Percentiles rank a stretch among this genome's conserved stretches.
Evolutionary conservation across 2,888 invertebrate genomes (phyloP).

Genomic region (Heliconius ethilla): DNA sequence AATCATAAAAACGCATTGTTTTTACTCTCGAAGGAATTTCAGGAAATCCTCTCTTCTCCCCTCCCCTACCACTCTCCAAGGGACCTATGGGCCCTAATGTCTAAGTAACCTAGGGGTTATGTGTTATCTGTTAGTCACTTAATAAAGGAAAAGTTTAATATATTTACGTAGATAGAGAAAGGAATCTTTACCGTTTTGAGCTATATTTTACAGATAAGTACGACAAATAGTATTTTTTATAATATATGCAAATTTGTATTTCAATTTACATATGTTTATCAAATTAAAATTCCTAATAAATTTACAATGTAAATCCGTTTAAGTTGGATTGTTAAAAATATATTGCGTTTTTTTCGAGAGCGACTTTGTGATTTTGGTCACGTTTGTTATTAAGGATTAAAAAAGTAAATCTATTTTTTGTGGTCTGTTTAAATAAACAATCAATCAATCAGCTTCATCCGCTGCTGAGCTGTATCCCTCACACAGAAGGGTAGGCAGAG

Average conservation of each 20-base stretch:
- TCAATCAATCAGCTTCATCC: not conserved
- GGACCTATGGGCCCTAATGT: too few relatives aligned
- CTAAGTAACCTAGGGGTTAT: too few relatives aligned
- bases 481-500: too few relatives aligned
- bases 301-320: slow-evolving; percentile 33
- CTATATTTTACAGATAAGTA: not conserved
- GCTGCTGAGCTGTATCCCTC: too few relatives aligned
- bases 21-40: too few relatives aligned
- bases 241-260: not conserved
- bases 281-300: slow-evolving; percentile 9
- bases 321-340: slow-evolving; percentile 12
- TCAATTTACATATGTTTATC: not conserved
- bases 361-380: not conserved
- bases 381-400: not conserved
- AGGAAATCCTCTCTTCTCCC: too few relatives aligned
- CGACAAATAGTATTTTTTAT: not conserved
- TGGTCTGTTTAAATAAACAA: not conserved
- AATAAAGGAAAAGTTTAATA: not conserved
- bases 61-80: too few relatives aligned
- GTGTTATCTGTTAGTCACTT: too few relatives aligned
- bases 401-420: not conserved
- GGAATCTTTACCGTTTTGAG: not conserved
- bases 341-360: not conserved
- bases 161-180: not conserved
- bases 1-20: too few relatives aligned